phyloP scores from a whole-genome alignment of 1,140 invertebrate genomes.

The Atta colombica region DNA sequence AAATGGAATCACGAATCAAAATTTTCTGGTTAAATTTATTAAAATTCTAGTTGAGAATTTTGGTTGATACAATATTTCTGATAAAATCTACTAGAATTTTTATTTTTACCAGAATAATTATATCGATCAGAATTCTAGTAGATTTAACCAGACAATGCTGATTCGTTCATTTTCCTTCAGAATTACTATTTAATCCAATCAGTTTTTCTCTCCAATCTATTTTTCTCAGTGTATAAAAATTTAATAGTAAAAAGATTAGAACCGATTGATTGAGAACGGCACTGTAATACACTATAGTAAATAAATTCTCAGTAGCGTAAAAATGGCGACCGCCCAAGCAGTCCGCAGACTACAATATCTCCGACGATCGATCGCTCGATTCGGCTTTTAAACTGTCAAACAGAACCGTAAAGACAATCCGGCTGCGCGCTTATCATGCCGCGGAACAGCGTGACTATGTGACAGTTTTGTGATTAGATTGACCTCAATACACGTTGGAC shows the following conservation, averaged over 20 bases:
- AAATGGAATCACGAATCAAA: too few species aligned
- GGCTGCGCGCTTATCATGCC: slow-evolving; percentile 31
- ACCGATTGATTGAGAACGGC: not conserved
- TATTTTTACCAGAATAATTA: too few species aligned
- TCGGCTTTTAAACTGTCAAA: slow-evolving; percentile 37
- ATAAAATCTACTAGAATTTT: too few species aligned
- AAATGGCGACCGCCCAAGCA: slow-evolving; percentile 23
- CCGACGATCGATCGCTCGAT: slow-evolving; percentile 23
- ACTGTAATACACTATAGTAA: not conserved
- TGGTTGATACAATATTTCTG: too few species aligned
- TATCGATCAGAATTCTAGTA: too few species aligned
- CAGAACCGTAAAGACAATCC: slow-evolving; percentile 52
- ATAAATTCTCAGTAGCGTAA: slow-evolving; percentile 22
- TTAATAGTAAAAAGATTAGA: not conserved
- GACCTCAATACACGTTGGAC: slow-evolving; percentile 73
- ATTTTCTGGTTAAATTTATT: too few species aligned
- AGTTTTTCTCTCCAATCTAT: too few species aligned
- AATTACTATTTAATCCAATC: too few species aligned
- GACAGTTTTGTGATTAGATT: slow-evolving; percentile 77
- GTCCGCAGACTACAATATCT: not conserved
- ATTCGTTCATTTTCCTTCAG: too few species aligned
- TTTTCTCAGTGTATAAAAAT: not conserved
- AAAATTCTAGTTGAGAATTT: too few species aligned
- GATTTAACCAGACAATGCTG: too few species aligned
- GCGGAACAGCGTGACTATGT: slow-evolving; percentile 72